A percentile compares a stretch with the other conserved stretches of the same genome.
Conservation (phyloP, 2,113 vertebrate genomes). For the Todiramphus chloris region DNA sequence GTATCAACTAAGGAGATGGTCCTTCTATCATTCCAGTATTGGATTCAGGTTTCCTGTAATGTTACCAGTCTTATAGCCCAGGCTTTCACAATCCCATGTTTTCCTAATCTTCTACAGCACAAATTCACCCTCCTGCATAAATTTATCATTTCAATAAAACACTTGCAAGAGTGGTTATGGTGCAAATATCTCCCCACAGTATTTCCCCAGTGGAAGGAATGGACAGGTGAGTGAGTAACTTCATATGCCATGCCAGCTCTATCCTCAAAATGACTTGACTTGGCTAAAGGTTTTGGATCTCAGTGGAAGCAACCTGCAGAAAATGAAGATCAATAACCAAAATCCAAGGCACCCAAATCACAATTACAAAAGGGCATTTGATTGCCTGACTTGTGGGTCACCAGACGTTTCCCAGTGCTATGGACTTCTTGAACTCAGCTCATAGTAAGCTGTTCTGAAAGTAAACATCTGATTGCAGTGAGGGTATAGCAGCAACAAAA, state of each 20-base stretch:
- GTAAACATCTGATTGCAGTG: neutral
- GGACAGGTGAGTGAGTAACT: neutral
- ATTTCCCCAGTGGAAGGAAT: neutral
- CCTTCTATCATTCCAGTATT: neutral
- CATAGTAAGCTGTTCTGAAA: neutral
- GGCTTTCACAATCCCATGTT: neutral
- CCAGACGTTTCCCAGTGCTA: neutral
- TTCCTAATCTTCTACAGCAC: neutral
- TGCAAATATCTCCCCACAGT: neutral
- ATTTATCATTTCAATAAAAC: neutral
- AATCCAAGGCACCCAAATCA: neutral
- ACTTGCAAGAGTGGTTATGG: neutral
- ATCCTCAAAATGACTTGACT: neutral
- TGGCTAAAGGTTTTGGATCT: neutral
- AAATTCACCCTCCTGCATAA: neutral
- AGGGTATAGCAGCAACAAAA: neutral
- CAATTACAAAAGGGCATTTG: neutral
- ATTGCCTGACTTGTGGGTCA: neutral
- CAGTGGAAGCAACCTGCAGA: neutral
- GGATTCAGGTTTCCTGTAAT: neutral
- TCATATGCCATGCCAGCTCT: neutral
- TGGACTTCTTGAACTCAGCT: neutral
- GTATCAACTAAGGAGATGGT: neutral
- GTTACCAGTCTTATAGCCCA: neutral
- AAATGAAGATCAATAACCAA: neutral